Evolutionary conservation across 2,113 vertebrate species (phyloP), one percentile per base, ranked within the genome.

Genomic region (Typhlomys cinereus): DNA sequence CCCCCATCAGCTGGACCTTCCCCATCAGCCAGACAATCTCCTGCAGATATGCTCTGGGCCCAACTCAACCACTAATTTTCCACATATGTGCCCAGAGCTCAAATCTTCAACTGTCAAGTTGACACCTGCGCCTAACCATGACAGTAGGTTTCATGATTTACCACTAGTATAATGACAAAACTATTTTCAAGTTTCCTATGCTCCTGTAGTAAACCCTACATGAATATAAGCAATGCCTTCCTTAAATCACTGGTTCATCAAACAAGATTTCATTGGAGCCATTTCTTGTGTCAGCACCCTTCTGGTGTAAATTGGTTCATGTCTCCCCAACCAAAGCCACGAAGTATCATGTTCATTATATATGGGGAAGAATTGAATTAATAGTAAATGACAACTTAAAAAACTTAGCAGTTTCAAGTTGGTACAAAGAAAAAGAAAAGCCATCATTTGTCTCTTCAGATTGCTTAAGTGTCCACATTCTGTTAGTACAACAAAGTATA

Each of bases 401-500:
- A n/a, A n/a, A n/a, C n/a, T n/a, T n/a, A n/a, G n/a, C 29, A 84
- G 76, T 80, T 93, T 80, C 25, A 12, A 85, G 5, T 59, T 92
- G 21, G 66, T 44, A 5, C n/a, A n/a, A n/a, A n/a, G n/a, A n/a
- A 13, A 21, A 36, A 67, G 25, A 67, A 80, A 89, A 27, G 3
- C 7, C 4, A 52, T 31, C 7, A 84, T 17, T 13, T 74, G 25
- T 2, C 6, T 70, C 50, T 89, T 86, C 29, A 93, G n/a, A 50
- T 13, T 64, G 10, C 82, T 94, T 66, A 85, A 71, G 92, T 54
- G 29, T 23, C 2, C 34, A 73, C 29, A 82, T 71, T 66, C 11
- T 44, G 8, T 1, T 54, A 13, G 27, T 59, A 36, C 4, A 76
- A 6, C 1, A 80, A 57, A 74, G 2, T 82, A 13, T 66, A 17